Percentiles rank a stretch among this genome's conserved stretches.
These are phyloP conservation scores for Matsumyia berberina DNA, from an alignment of 2,888 invertebrate species.

Conservation along the genomic window DNA sequence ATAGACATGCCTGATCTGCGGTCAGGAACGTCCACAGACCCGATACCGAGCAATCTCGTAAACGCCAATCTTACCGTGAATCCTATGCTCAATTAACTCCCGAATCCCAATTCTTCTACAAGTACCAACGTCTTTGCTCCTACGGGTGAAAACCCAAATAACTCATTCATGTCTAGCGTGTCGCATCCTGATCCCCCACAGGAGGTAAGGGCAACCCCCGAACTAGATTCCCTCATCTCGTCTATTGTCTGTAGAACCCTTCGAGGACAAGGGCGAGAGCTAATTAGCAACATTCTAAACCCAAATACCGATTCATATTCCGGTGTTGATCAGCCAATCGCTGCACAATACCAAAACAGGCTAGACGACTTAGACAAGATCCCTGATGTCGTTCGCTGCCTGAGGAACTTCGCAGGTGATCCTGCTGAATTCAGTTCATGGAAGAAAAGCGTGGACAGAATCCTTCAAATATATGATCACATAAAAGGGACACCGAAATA, in stretches of 20 bases:
- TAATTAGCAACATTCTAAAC: neutral
- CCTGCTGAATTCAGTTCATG: conserved; percentile 50
- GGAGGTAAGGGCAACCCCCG: neutral
- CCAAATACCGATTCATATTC: neutral
- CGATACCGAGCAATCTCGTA: too few species aligned
- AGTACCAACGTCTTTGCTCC: too few species aligned
- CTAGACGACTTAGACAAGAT: conserved; percentile 50
- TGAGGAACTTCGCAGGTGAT: conserved; percentile 47
- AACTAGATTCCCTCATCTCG: neutral
- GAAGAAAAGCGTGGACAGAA: conserved; percentile 51
- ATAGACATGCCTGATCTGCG: too few species aligned
- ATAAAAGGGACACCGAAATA: conserved; percentile 44
- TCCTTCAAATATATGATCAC: conserved; percentile 44
- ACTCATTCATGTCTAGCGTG: neutral
- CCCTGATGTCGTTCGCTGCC: conserved; percentile 46
- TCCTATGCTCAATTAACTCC: too few species aligned
- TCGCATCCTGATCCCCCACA: too few species aligned
- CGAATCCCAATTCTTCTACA: too few species aligned
- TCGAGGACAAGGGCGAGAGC: neutral
- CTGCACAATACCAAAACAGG: neutral
- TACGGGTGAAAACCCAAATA: too few species aligned
- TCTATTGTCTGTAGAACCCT: neutral
- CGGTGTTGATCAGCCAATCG: neutral
- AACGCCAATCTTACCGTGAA: too few species aligned
- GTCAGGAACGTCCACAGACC: too few species aligned